A percentile compares a stretch with the other conserved stretches of the same genome.
These are phyloP conservation scores for Turritopsis dohrnii DNA, from an alignment of 30 jellyfish, hydroid and myxozoan species.

Conservation along the genomic window DNA sequence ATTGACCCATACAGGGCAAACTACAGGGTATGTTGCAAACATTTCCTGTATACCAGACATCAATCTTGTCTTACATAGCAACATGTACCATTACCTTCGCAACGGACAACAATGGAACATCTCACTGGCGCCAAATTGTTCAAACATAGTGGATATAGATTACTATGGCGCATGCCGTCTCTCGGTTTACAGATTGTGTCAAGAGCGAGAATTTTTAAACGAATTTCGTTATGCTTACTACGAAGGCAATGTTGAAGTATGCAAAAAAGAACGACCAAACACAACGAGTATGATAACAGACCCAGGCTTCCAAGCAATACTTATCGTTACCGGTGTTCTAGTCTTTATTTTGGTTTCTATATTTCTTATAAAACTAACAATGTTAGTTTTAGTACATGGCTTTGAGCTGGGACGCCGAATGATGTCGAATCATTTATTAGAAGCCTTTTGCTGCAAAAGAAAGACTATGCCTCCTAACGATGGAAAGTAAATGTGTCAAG, in stretches of 20 bases:
- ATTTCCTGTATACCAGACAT: background rate
- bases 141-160: conserved; percentile 15
- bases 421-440: background rate
- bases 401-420: background rate
- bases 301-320: background rate
- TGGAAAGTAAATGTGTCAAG: no score
- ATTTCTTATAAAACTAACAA: background rate
- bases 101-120: conserved; percentile 14
- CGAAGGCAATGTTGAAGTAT: conserved; percentile 31
- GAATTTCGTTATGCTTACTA: background rate
- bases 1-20: background rate
- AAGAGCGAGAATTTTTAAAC: background rate
- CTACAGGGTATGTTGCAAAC: background rate
- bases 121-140: conserved; percentile 28
- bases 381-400: background rate
- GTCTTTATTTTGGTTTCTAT: background rate
- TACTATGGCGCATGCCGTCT: conserved; percentile 18
- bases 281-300: background rate
- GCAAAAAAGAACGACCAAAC: conserved; percentile 2
- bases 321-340: background rate
- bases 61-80: background rate
- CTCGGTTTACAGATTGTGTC: conserved; percentile 11
- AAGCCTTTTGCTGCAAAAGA: conserved; percentile 9
- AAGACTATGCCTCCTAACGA: no score
- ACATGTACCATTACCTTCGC: conserved; percentile 6